Conservation (phyloP, 2,113 vertebrate genomes). For the Corynorhinus townsendii region DNA sequence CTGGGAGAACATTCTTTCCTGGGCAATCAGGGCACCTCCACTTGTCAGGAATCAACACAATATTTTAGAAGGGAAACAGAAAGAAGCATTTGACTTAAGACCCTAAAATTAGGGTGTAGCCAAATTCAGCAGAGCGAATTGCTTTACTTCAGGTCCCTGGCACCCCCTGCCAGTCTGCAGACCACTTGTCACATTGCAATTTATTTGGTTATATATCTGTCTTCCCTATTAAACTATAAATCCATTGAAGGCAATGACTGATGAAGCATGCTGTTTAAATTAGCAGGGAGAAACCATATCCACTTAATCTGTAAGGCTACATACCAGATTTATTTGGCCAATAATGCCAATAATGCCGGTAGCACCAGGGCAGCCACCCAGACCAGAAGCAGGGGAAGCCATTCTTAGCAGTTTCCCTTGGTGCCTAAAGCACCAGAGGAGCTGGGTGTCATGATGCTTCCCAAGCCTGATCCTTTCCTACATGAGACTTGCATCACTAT, state of each 20-base stretch:
- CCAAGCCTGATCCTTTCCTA: neutral
- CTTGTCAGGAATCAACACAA: neutral
- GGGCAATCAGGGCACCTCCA: neutral
- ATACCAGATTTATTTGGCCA: neutral
- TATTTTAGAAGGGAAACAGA: conserved; percentile 3
- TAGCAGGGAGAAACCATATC: neutral
- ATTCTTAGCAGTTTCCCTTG: neutral
- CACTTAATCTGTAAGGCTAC: neutral
- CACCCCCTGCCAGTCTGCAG: neutral
- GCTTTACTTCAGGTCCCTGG: neutral
- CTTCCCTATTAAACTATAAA: neutral
- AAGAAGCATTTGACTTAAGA: neutral
- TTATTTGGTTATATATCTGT: neutral
- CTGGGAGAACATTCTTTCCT: neutral
- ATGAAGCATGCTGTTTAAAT: neutral
- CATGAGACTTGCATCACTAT: neutral
- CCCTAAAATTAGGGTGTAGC: neutral
- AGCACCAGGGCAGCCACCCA: neutral
- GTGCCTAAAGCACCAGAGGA: neutral
- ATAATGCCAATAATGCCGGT: neutral
- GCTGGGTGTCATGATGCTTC: neutral
- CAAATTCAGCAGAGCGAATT: neutral
- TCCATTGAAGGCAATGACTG: neutral
- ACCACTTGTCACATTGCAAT: neutral
- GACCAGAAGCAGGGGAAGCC: neutral